Evolutionary conservation across 2,113 vertebrate genomes (phyloP), one percentile per base, ranked within the genome.

Genomic region (Fregata magnificens): DNA sequence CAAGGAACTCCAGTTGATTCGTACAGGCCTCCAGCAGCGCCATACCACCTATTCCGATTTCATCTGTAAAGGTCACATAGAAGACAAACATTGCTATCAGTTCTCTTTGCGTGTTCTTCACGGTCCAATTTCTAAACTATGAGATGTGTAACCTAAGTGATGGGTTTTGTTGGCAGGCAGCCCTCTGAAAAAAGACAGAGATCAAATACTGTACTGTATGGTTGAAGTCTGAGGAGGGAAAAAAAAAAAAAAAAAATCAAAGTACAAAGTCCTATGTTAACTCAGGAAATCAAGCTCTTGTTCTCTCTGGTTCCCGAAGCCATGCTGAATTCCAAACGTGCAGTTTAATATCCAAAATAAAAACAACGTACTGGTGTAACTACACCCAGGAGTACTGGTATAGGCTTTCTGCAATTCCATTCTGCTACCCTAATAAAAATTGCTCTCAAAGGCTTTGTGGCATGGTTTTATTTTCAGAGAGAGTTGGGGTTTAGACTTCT

Each of bases 341-440:
- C 95, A 65, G 95, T 94, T 96, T 69, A 80, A 95, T 82, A 93
- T 74, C 96, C 90, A 82, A 78, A 87, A 82, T 90, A 42, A 82
- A 93, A 83, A 61, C 77, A 81, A 77, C 70, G 0, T 80, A 49
- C 74, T 91, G 91, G 81, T 95, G 89, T 89, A 95, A 91, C 88
- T 69, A 92, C 93, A 82, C 94, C 94, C 85, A 76, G 81, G 63
- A 72, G 93, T 91, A 72, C 58, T 97, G 97, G 95, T 97, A 82
- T 82, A 98, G 97, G 96, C 98, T 98, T 98, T 96, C 97, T 97
- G 98, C 97, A 62, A 96, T 95, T 98, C 96, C 96, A 73, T 97
- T 97, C 97, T 97, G 97, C 98, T 98, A 93, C 95, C 98, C 96
- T 96, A 96, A 98, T 98, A 98, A 98, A 98, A 98, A 96, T 96